phyloP scores from a whole-genome alignment of 2,797 vertebrate genomes.

The Alosa sapidissima region DNA sequence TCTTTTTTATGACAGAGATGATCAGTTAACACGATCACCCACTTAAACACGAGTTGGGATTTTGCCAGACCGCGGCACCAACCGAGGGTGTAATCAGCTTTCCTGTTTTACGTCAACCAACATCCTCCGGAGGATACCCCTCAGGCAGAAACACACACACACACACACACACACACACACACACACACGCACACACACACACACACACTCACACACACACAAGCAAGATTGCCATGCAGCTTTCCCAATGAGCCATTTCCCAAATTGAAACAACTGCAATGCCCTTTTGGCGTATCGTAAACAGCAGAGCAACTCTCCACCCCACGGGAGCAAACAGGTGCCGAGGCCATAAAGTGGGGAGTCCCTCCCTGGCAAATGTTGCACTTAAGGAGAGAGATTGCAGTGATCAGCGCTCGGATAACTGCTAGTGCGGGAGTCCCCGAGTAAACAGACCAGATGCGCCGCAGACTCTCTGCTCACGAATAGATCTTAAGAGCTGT shows the following conservation, averaged over 20 bases:
- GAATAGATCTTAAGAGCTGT: neutral
- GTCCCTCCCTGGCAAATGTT: neutral
- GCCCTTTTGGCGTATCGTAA: neutral
- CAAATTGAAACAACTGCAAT: conserved; percentile 1
- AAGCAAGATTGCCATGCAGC: neutral
- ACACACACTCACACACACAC: conserved; percentile 20
- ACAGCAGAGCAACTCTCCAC: neutral
- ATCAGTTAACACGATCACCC: conserved; percentile 17
- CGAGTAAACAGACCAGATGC: neutral
- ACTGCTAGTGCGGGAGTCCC: conserved; percentile 4
- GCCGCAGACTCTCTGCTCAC: neutral
- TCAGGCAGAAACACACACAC: conserved; percentile 24
- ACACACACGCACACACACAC: conserved; percentile 26
- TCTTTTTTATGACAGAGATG: conserved; percentile 4
- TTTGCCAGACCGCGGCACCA: neutral
- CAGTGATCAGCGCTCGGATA: neutral
- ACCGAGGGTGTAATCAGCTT: neutral
- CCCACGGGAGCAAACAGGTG: neutral
- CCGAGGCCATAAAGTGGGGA: neutral
- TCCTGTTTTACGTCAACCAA: conserved; percentile 33
- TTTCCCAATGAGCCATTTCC: conserved; percentile 23
- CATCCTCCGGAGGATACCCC: conserved; percentile 39
- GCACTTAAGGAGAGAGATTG: conserved; percentile 14
- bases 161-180: conserved; percentile 19
- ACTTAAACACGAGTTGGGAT: conserved; percentile 1